Base-by-base conservation (phyloP, 2,888 invertebrate genomes). In the Ganaspis brasiliensis region DNA sequence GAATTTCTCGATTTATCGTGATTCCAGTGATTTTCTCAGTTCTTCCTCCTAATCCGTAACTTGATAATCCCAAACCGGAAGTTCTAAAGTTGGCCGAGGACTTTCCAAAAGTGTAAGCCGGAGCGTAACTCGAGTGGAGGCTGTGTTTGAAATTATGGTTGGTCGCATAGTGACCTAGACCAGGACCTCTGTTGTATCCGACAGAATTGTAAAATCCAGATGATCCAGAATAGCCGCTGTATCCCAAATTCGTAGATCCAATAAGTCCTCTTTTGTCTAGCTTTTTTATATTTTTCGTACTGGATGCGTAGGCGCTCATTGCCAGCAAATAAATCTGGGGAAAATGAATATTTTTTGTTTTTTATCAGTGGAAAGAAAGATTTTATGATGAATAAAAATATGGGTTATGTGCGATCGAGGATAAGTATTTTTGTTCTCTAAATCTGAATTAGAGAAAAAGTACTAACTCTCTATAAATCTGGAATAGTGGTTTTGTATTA, bases 281-380 rank as follows among this genome's bases (percentile, higher is more conserved):
- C 31, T 82, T 86, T n/a, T 80, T 83, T 56, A 74, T 77, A 10
- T 82, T 86, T n/a, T 80, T 83, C 59, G 74, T 77, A 10, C 79
- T 75, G 6, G 76, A 56, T 16, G 82, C 83, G 12, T 85, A 56
- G n/a, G 79, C 82, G 70, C 75, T 82, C 37, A 82, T 80, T 24
- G 83, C 84, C 82, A 87, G 79, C 63, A 87, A 79, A 67, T 81
- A 79, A 14, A 87, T 73, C 87, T 86, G 67, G 0, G 35, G 12
- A 57, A 37, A n/a, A 19, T n/a, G n/a, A n/a, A n/a, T n/a, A n/a
- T n/a, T n/a, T n/a, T n/a, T n/a, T n/a, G n/a, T n/a, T 16, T 49
- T 16, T 49, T 4, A 49, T 49, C n/a, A 16, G 5, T 49, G 14
- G 14, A 2, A 40, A 12, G 6, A 8, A 49, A 49, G 1, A n/a